These are phyloP conservation scores for Hirundo rustica DNA, from an alignment of 2,797 vertebrate species.

Conservation along the genomic window DNA sequence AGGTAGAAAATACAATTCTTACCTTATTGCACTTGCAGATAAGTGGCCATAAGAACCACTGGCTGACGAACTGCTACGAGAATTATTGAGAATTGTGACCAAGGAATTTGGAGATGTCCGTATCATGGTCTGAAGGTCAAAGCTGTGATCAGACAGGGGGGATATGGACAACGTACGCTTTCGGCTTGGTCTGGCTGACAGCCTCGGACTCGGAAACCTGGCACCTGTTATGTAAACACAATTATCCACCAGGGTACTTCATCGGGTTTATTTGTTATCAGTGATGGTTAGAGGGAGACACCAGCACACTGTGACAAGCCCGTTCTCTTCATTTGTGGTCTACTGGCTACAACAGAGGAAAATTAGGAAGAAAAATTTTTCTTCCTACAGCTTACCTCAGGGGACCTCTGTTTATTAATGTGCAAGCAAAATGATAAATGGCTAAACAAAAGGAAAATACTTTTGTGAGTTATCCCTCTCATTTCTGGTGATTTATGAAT, in stretches of 20 bases:
- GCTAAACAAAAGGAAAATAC: constrained; percentile 87
- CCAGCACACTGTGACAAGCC: constrained; percentile 60
- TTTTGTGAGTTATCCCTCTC: constrained; percentile 86
- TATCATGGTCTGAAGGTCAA: constrained; percentile 98
- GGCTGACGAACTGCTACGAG: constrained; percentile 95
- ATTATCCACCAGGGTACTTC: constrained; percentile 55
- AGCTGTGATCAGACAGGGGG: constrained; percentile 94
- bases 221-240: constrained; percentile 80
- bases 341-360: constrained; percentile 79
- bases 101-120: constrained; percentile 95
- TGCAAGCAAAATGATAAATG: constrained; percentile 93
- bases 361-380: constrained; percentile 85
- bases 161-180: constrained; percentile 95
- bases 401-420: constrained; percentile 97
- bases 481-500: constrained; percentile 96
- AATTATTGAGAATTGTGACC: constrained; percentile 97
- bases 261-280: constrained; percentile 31
- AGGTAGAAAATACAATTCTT: constrained; percentile 31
- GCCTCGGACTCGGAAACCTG: constrained; percentile 90
- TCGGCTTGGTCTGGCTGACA: constrained; percentile 90
- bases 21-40: constrained; percentile 97
- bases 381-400: constrained; percentile 84
- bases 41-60: constrained; percentile 98
- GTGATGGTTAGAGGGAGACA: constrained; percentile 37
- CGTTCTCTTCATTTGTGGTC: constrained; percentile 74